Conservation (phyloP, 2,113 vertebrate genomes). For the Chamaetylas fuelleborni region DNA sequence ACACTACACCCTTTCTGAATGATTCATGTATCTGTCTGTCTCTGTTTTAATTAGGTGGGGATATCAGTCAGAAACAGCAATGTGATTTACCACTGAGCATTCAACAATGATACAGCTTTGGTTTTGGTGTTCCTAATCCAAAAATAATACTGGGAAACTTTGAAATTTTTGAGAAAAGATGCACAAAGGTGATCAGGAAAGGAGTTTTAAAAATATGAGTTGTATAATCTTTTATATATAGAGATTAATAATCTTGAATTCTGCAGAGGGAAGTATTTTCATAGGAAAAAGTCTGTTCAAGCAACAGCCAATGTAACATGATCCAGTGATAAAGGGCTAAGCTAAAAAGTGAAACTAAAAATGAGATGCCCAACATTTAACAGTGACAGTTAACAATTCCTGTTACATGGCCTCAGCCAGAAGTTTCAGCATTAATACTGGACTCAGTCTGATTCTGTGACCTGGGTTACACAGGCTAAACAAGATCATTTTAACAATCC, state of each 20-base stretch:
- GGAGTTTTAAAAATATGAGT: background rate
- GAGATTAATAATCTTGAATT: background rate
- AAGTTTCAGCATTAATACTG: background rate
- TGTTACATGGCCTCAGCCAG: background rate
- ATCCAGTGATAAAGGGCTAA: background rate
- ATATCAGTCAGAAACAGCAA: background rate
- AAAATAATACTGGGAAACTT: background rate
- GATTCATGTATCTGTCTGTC: background rate
- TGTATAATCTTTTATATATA: background rate
- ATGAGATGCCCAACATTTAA: background rate
- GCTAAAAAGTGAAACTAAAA: background rate
- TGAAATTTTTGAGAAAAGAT: background rate
- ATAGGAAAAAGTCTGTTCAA: background rate
- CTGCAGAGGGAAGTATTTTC: background rate
- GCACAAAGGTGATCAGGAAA: background rate
- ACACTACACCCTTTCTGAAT: background rate
- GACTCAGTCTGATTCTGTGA: background rate
- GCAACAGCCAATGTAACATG: background rate
- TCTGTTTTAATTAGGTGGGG: background rate
- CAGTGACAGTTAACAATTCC: background rate
- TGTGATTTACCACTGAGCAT: background rate
- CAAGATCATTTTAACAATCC: background rate
- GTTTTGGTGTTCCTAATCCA: background rate
- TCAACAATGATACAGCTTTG: background rate
- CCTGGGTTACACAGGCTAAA: background rate